Base-by-base conservation (phyloP, 92 coral and sea anemone species). In the Heliopora coerulea region DNA sequence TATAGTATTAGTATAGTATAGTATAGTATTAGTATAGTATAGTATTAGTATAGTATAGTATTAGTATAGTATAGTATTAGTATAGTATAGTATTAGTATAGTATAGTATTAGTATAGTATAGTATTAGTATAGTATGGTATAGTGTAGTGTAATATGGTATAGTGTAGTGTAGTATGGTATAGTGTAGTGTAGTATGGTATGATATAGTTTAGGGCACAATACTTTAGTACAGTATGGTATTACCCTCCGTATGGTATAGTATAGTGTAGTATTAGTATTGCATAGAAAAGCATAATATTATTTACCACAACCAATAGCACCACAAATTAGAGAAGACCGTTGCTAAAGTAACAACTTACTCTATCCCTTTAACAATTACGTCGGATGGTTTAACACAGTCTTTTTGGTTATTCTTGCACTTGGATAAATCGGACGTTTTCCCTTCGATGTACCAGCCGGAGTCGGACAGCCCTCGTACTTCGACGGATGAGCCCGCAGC, bases 361-460 rank as follows among this genome's bases (percentile, higher is more conserved):
- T 57, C 49, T 88, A 84, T 88, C 56, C 96, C 99, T 56, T 82
- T 70, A 61, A 56, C 24, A 54, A 70, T 52, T 6, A 25, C 64
- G 15, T 70, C 62, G 11, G 63, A 70, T 30, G 50, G 49, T 33
- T 56, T 52, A 34, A n/a, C 58, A 21, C 63, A 52, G 23, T 33
- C n/a, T 24, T 33, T 52, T 33, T 62, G 77, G 25, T 70, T 27
- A 10, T 19, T 70, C 54, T 54, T 70, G 54, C 77, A 70, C 17
- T 32, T 35, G 12, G 14, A 7, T 23, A 67, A 44, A 29, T 67
- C 74, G 0, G 58, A 37, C 13, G 1, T 52, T 56, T 54, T 70
- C 11, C 31, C 12, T 33, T 70, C 77, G 12, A 70, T 62, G 24
- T 52, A 70, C 77, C 77, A 70, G 18, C 77, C 77, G 3, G 77